Conservation (phyloP, 2,888 invertebrate species). For the Heterodera filipjevi region DNA sequence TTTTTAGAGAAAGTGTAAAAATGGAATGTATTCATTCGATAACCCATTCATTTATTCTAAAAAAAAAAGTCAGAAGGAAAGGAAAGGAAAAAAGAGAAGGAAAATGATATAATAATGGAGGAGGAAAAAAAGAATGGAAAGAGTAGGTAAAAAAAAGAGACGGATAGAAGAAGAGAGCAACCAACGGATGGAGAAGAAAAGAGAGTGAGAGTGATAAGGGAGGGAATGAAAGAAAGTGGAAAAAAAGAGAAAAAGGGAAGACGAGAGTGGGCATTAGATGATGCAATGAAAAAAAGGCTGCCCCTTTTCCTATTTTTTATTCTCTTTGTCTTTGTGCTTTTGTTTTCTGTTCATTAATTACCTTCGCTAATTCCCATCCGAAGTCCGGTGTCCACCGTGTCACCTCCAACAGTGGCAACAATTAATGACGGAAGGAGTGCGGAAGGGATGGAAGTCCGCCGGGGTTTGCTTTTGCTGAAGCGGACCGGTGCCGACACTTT, state of each 20-base stretch:
- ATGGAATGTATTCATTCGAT: background rate
- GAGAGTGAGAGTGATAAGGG: background rate
- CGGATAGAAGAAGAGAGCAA: background rate
- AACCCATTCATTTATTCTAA: no score
- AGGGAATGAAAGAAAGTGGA: no score
- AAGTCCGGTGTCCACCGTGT: slow-evolving; percentile 25
- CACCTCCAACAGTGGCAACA: slow-evolving; percentile 27
- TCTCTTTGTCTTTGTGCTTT: slow-evolving; percentile 10
- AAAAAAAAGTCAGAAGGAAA: background rate
- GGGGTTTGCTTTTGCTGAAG: slow-evolving; percentile 8
- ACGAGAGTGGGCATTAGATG: no score
- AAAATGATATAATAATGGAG: slow-evolving; percentile 3
- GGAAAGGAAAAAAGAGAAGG: background rate
- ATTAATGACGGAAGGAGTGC: slow-evolving; percentile 23
- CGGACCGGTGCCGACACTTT: slow-evolving; percentile 22
- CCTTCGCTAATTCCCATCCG: slow-evolving; percentile 16
- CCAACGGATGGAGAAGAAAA: no score
- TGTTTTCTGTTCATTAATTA: background rate
- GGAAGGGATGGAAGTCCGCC: slow-evolving; percentile 24
- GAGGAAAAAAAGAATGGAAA: background rate
- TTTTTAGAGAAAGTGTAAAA: background rate
- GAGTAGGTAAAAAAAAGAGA: no score
- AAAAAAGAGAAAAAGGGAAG: no score
- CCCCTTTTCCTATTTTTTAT: no score
- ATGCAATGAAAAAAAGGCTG: no score